Evolutionary conservation across 1,140 invertebrate genomes (phyloP).

Genomic region (Macrobrachium nipponense): DNA sequence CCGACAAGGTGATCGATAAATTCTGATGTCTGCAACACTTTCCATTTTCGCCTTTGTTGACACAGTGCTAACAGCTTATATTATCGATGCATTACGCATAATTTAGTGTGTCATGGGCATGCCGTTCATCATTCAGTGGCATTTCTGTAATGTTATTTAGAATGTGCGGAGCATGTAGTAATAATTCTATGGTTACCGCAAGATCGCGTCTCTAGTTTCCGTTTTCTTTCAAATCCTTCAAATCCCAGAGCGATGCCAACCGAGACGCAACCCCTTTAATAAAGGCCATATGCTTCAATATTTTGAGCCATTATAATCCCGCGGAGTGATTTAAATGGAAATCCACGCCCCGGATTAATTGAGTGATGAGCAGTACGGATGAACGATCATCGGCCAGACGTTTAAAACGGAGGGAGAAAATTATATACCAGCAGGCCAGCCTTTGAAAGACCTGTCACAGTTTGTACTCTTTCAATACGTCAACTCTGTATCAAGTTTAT

Average conservation of each 20-base stretch:
- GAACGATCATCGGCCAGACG: slow-evolving; percentile 14
- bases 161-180: too few species aligned
- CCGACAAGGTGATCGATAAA: too few species aligned
- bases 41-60: too few species aligned
- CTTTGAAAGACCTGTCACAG: neutral
- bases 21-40: too few species aligned
- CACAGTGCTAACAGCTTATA: too few species aligned
- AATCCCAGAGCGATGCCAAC: neutral
- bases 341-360: slow-evolving; percentile 43
- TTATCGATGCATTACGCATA: too few species aligned
- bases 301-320: slow-evolving; percentile 36
- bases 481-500: too few species aligned
- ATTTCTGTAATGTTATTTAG: too few species aligned
- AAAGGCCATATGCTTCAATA: slow-evolving; percentile 50
- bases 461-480: neutral
- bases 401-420: slow-evolving; percentile 37
- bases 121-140: too few species aligned
- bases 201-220: neutral
- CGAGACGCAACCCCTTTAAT: slow-evolving; percentile 1
- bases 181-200: neutral
- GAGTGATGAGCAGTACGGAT: slow-evolving; percentile 40
- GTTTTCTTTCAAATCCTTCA: neutral
- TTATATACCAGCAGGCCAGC: neutral
- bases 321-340: slow-evolving; percentile 46
- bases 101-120: too few species aligned